Percentiles rank a stretch among this genome's conserved stretches.
phyloP scores from a whole-genome alignment of 2,888 invertebrate genomes.

The Nymphalis urticae region DNA sequence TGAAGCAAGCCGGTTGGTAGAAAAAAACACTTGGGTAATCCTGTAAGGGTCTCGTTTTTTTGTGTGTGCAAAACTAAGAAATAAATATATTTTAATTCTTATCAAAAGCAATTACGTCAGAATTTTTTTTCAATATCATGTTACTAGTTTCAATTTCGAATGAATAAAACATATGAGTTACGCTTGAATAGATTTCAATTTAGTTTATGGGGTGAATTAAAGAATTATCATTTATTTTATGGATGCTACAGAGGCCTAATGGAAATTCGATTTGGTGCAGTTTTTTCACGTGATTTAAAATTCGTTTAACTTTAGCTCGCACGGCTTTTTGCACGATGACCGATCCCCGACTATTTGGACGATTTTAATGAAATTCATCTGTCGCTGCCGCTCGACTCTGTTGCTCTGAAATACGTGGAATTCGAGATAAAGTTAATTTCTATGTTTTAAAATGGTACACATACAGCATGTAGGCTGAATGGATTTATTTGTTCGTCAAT shows the following conservation, averaged over 20 bases:
- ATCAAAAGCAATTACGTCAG: background rate
- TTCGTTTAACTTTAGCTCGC: conserved; percentile 25
- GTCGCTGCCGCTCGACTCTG: conserved; percentile 24
- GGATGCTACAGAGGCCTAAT: conserved; percentile 17
- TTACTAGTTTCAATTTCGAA: background rate
- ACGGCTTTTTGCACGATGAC: conserved; percentile 36
- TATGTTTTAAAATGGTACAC: conserved; percentile 18
- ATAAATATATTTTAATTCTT: too few relatives aligned
- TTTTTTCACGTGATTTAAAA: conserved; percentile 28
- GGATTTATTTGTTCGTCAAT: conserved; percentile 6
- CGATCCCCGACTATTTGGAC: conserved; percentile 31
- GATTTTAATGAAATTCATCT: conserved; percentile 42
- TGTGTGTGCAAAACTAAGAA: too few relatives aligned
- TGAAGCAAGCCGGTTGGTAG: too few relatives aligned
- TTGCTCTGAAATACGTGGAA: conserved; percentile 5
- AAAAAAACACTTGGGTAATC: too few relatives aligned
- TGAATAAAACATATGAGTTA: background rate
- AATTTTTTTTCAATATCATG: background rate
- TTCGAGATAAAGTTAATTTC: conserved; percentile 13
- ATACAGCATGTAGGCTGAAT: conserved; percentile 1
- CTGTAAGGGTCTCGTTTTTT: too few relatives aligned
- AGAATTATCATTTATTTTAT: conserved; percentile 20
- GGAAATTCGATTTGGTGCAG: conserved; percentile 24
- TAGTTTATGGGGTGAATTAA: background rate
- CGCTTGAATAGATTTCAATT: conserved; percentile 2